These are phyloP conservation scores for Podilymbus podiceps DNA, from an alignment of 2,113 vertebrate species.

Conservation along the genomic window DNA sequence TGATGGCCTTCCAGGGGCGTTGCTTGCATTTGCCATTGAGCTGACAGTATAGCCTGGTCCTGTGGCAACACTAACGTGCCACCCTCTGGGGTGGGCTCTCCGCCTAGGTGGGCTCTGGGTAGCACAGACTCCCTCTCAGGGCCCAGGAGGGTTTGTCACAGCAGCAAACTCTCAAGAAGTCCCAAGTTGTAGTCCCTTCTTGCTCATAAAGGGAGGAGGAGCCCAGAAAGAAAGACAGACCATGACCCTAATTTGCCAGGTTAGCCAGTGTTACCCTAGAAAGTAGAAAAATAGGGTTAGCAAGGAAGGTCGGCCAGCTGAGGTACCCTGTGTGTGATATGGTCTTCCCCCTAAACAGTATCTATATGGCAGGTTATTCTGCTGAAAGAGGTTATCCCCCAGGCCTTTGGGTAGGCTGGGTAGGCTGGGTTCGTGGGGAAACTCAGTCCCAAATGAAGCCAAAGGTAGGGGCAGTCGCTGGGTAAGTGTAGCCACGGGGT, in stretches of 20 bases:
- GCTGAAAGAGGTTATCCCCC: neutral
- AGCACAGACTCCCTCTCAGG: neutral
- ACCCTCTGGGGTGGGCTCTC: neutral
- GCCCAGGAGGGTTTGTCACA: neutral
- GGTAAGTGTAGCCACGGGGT: neutral
- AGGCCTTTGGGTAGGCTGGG: neutral
- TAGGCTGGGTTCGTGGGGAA: neutral
- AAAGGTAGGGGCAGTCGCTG: neutral
- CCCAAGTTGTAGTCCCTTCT: neutral
- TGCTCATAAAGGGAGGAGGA: neutral
- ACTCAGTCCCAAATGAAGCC: neutral
- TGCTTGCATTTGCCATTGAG: neutral
- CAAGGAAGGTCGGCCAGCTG: neutral
- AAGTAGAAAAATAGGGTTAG: neutral
- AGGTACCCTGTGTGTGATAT: no score
- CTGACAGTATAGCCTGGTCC: neutral
- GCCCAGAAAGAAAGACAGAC: neutral
- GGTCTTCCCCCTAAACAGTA: neutral
- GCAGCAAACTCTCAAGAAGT: neutral
- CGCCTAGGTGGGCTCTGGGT: neutral
- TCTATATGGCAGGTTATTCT: neutral
- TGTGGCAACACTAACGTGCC: neutral
- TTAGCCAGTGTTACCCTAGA: neutral
- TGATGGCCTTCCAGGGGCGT: constrained; percentile 5
- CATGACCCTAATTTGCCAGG: accelerated